These are phyloP conservation scores for Ciconia boyciana DNA, from an alignment of 2,113 vertebrate genomes.

Conservation along the genomic window DNA sequence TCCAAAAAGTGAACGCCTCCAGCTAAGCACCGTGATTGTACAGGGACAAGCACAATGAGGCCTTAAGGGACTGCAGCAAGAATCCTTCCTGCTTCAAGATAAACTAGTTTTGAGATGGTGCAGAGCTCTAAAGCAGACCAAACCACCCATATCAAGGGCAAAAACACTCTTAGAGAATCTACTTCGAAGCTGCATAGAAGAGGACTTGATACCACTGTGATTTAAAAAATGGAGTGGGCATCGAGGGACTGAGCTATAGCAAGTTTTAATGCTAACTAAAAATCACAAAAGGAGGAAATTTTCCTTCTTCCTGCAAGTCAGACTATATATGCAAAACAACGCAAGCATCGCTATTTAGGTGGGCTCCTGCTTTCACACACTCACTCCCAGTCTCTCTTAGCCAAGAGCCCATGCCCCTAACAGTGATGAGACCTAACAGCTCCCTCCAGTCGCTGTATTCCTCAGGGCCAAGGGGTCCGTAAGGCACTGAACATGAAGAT, in stretches of 20 bases:
- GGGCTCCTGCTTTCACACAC: neutral
- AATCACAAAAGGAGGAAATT: neutral
- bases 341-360: neutral
- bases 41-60: neutral
- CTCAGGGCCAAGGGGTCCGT: neutral
- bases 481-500: neutral
- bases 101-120: neutral
- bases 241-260: neutral
- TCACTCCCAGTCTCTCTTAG: neutral
- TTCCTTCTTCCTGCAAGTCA: neutral
- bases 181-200: neutral
- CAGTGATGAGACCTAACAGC: neutral
- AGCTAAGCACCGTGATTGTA: neutral
- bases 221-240: neutral
- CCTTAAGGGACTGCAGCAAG: neutral
- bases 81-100: neutral
- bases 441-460: neutral
- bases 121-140: neutral
- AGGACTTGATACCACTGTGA: neutral
- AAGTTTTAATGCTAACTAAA: neutral
- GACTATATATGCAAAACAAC: neutral
- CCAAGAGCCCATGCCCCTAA: neutral
- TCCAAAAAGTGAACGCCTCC: neutral
- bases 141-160: neutral
- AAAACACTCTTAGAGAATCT: neutral